These are phyloP conservation scores for Platyscapa corneri DNA, from an alignment of 1,140 invertebrate genomes.

Conservation along the genomic window DNA sequence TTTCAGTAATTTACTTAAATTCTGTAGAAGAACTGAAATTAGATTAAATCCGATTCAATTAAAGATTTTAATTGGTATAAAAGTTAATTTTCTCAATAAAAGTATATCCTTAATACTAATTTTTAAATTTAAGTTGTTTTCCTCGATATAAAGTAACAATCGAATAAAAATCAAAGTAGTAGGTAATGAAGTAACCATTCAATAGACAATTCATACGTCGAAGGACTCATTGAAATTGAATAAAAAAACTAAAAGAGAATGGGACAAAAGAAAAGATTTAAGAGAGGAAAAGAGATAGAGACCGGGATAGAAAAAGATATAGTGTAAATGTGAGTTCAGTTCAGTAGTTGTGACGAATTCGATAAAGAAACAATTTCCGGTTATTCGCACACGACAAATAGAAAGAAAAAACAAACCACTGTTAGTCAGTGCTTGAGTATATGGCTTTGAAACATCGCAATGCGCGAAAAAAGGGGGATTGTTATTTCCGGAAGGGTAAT, in stretches of 20 bases:
- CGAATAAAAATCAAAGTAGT: no score
- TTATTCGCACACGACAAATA: slow-evolving; percentile 41
- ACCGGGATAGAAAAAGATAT: neutral
- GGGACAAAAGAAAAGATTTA: neutral
- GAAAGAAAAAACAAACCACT: neutral
- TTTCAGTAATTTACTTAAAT: no score
- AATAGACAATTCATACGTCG: neutral
- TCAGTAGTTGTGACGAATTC: slow-evolving; percentile 37
- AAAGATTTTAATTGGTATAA: no score
- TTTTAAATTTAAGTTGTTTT: no score
- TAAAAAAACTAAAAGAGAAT: no score
- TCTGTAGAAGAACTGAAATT: no score
- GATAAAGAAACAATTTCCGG: slow-evolving; percentile 69
- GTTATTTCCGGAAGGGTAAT: slow-evolving; percentile 65
- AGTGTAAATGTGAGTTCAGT: neutral
- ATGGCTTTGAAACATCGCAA: slow-evolving; percentile 43
- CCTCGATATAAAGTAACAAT: no score
- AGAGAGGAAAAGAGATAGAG: neutral
- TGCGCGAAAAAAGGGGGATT: slow-evolving; percentile 55
- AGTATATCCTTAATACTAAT: no score
- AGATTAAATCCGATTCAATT: no score
- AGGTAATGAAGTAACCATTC: no score
- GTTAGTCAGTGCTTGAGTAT: neutral
- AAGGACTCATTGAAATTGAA: neutral
- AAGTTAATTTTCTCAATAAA: no score